Percentiles rank a stretch among this genome's conserved stretches.
These are phyloP conservation scores for Lacanobia oleracea DNA, from an alignment of 2,888 invertebrate genomes.

Conservation along the genomic window DNA sequence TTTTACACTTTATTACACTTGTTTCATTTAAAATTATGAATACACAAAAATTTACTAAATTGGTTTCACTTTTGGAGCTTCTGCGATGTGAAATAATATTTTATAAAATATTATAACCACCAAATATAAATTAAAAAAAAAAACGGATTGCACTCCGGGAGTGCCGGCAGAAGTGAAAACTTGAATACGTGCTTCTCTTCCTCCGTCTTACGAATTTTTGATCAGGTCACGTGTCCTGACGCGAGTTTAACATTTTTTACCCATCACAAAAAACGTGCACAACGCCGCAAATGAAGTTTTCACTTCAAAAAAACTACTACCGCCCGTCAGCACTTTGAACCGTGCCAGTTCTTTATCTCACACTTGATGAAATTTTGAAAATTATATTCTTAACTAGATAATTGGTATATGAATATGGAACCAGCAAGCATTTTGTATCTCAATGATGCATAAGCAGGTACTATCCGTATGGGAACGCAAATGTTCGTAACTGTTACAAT, in stretches of 20 bases:
- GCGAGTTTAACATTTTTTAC: too few species aligned
- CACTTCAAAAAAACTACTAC: neutral
- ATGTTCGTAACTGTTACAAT: conserved; percentile 57
- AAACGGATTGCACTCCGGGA: too few species aligned
- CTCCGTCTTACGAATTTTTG: too few species aligned
- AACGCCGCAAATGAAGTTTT: too few species aligned
- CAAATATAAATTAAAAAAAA: neutral
- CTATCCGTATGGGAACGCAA: conserved; percentile 59
- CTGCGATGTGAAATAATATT: conserved; percentile 28
- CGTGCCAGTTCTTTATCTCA: neutral
- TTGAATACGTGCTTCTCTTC: too few species aligned
- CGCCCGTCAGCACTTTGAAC: neutral
- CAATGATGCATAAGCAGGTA: conserved; percentile 15
- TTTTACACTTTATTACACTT: conserved; percentile 58
- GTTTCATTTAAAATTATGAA: conserved; percentile 55
- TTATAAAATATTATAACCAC: neutral
- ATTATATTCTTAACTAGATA: neutral
- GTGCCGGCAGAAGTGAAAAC: too few species aligned
- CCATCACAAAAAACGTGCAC: too few species aligned
- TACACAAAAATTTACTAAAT: conserved; percentile 48
- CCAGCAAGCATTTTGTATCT: conserved; percentile 7
- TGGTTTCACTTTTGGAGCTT: conserved; percentile 39
- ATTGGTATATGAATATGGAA: neutral
- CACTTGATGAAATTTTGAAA: neutral
- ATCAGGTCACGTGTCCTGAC: too few species aligned